A percentile compares a stretch with the other conserved stretches of the same genome.
Evolutionary conservation across 2,888 invertebrate genomes (phyloP).

Genomic region (Chesias legatella): DNA sequence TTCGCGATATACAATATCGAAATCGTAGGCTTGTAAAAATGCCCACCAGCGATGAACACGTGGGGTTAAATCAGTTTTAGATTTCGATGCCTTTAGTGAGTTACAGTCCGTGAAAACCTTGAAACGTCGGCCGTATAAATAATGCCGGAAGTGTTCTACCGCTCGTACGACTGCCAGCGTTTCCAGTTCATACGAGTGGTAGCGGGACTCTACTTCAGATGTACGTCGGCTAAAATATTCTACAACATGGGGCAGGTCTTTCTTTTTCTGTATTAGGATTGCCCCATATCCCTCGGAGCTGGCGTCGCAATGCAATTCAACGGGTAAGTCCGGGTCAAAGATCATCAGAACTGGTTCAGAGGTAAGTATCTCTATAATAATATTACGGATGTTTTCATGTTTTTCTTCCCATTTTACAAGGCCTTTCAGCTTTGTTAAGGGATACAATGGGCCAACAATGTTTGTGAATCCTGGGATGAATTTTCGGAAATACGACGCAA

Average conservation of each 20-base stretch:
- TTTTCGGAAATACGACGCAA: constrained; percentile 22
- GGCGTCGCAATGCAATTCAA: constrained; percentile 30
- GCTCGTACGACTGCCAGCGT: constrained; percentile 32
- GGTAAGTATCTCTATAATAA: constrained; percentile 20
- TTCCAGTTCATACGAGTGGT: constrained; percentile 32
- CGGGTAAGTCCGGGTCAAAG: constrained; percentile 22
- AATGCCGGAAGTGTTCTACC: constrained; percentile 28
- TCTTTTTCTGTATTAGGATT: constrained; percentile 26
- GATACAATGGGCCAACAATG: constrained; percentile 29
- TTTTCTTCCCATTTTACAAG: constrained; percentile 22
- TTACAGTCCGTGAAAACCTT: constrained; percentile 29
- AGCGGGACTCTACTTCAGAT: constrained; percentile 21
- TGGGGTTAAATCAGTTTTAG: constrained; percentile 25
- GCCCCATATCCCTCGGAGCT: constrained; percentile 31
- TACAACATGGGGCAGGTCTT: constrained; percentile 24
- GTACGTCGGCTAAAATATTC: constrained; percentile 32
- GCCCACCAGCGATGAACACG: constrained; percentile 30
- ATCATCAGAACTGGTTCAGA: constrained; percentile 28
- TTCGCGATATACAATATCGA: constrained; percentile 27
- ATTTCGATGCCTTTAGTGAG: constrained; percentile 26
- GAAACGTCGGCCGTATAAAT: constrained; percentile 22
- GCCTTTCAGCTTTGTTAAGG: constrained; percentile 30
- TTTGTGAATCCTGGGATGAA: constrained; percentile 23
- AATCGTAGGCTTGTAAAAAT: constrained; percentile 27
- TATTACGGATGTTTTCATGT: constrained; percentile 20